Evolutionary conservation across 2,113 vertebrate species (phyloP).

Genomic region (Saimiri boliviensis): DNA sequence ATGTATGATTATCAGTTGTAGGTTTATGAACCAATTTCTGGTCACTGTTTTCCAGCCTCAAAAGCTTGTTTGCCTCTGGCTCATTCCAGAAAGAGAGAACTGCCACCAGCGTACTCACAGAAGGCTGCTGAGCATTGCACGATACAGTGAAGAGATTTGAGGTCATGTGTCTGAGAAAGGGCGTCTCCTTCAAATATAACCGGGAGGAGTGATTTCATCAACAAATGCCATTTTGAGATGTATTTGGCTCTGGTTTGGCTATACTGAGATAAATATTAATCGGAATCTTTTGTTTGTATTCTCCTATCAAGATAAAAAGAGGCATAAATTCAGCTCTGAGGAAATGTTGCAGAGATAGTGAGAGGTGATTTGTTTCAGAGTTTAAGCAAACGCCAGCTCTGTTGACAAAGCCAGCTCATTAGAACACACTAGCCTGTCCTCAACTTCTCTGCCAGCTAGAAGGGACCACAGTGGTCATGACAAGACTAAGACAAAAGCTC

Average conservation of each 20-base stretch:
- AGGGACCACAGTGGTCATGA: too few relatives aligned
- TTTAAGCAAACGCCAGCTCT: neutral
- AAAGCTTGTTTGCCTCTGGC: neutral
- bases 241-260: neutral
- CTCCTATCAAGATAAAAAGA: slow-evolving; percentile 44
- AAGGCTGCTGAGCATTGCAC: neutral
- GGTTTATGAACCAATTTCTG: neutral
- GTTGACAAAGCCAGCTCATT: neutral
- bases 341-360: slow-evolving; percentile 5
- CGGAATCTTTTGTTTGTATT: slow-evolving; percentile 33
- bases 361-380: neutral
- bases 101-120: neutral
- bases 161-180: neutral
- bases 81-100: neutral
- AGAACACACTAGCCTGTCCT: neutral
- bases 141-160: neutral
- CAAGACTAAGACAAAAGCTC: neutral
- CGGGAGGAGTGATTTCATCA: neutral
- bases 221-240: neutral
- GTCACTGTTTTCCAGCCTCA: neutral
- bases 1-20: neutral
- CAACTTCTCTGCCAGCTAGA: neutral
- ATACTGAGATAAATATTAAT: slow-evolving; percentile 17
- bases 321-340: neutral
- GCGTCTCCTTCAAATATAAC: neutral